Evolutionary conservation across 2,113 vertebrate species (phyloP).

Genomic region (Tautogolabrus adspersus): DNA sequence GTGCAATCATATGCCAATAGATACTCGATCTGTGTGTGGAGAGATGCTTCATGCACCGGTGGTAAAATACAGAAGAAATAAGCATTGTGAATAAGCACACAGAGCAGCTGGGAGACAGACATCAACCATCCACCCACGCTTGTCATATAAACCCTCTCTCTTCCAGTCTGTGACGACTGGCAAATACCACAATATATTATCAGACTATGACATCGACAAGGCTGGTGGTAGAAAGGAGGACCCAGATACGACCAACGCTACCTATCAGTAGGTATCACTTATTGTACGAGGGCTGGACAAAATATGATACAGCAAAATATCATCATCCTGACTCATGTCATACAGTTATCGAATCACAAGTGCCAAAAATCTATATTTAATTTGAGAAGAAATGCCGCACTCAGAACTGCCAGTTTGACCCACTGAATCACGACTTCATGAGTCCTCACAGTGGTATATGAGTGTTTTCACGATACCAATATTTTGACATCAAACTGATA

Average conservation of each 20-base stretch:
- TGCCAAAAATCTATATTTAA: too few species aligned
- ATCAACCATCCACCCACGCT: slow-evolving; percentile 48
- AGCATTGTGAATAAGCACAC: slow-evolving; percentile 30
- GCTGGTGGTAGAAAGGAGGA: slow-evolving; percentile 4
- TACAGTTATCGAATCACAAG: too few species aligned
- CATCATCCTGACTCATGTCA: too few species aligned
- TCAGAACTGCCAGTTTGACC: too few species aligned
- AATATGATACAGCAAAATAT: too few species aligned
- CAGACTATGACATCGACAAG: slow-evolving; percentile 24
- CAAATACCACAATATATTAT: slow-evolving; percentile 3
- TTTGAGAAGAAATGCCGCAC: too few species aligned
- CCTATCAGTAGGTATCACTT: neutral
- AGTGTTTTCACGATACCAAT: too few species aligned
- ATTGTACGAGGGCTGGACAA: too few species aligned
- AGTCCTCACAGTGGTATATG: too few species aligned
- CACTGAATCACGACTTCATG: too few species aligned
- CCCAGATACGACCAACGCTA: neutral
- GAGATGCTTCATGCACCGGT: neutral
- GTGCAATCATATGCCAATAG: neutral
- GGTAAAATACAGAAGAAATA: slow-evolving; percentile 30
- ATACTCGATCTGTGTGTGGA: slow-evolving; percentile 18
- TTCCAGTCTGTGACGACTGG: slow-evolving; percentile 1
- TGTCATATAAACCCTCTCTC: slow-evolving; percentile 25
- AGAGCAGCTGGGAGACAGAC: slow-evolving; percentile 37
- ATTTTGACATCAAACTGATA: too few species aligned